Evolutionary conservation across 2,888 invertebrate species (phyloP).

Genomic region (Thelaira solivaga): DNA sequence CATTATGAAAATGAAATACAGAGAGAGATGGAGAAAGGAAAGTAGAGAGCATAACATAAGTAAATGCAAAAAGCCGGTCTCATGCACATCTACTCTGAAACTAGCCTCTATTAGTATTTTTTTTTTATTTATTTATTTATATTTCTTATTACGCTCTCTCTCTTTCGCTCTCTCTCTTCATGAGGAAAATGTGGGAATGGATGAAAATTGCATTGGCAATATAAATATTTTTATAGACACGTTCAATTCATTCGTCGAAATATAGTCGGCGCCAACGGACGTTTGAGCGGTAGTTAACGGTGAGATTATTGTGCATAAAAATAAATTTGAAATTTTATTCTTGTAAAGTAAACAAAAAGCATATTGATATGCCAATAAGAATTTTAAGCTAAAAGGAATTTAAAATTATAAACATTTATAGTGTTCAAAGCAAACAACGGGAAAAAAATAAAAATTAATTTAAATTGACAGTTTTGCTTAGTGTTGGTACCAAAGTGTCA

Average conservation of each 20-base stretch:
- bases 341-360: conserved; percentile 1
- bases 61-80: conserved; percentile 64
- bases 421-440: conserved; percentile 10
- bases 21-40: neutral
- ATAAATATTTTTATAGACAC: conserved; percentile 56
- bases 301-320: conserved; percentile 8
- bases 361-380: conserved; percentile 40
- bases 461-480: conserved; percentile 30
- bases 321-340: conserved; percentile 2
- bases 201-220: conserved; percentile 59
- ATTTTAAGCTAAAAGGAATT: conserved; percentile 29
- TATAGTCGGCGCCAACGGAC: conserved; percentile 73
- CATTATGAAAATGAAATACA: conserved; percentile 1
- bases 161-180: conserved; percentile 31
- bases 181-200: conserved; percentile 44
- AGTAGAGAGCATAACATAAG: conserved; percentile 28
- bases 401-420: no score
- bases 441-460: conserved; percentile 1
- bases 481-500: conserved; percentile 43
- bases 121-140: conserved; percentile 36
- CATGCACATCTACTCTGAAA: conserved; percentile 35
- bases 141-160: conserved; percentile 34
- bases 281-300: conserved; percentile 64
- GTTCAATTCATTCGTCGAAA: conserved; percentile 66
- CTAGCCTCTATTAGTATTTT: conserved; percentile 32